A percentile compares a stretch with the other conserved stretches of the same genome.
Evolutionary conservation across 2,113 vertebrate species (phyloP).

Genomic region (Nettapus auritus): DNA sequence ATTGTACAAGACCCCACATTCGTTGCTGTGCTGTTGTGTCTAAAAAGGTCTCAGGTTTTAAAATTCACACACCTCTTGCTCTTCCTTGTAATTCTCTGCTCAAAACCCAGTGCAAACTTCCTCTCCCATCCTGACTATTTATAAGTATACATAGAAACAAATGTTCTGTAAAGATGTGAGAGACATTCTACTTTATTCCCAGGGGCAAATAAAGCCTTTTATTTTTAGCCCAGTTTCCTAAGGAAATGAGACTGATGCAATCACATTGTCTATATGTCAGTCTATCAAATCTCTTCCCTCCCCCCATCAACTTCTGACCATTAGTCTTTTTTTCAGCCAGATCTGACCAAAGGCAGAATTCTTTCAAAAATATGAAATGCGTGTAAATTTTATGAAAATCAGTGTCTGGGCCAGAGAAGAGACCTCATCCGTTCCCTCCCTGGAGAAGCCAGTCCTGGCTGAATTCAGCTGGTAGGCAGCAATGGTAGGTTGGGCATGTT

Average conservation of each 20-base stretch:
- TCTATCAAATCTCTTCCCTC: constrained; percentile 25
- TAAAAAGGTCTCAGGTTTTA: background rate
- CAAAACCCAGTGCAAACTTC: constrained; percentile 57
- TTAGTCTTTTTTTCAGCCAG: background rate
- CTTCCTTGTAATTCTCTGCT: constrained; percentile 45
- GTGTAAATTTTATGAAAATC: background rate
- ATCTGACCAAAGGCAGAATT: background rate
- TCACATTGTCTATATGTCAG: constrained; percentile 68
- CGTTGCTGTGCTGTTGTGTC: background rate
- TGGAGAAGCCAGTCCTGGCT: background rate
- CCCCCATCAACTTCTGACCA: background rate
- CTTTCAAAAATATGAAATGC: background rate
- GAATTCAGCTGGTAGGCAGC: background rate
- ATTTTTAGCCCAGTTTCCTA: constrained; percentile 70
- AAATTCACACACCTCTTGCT: background rate
- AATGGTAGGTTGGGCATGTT: background rate
- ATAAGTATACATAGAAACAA: constrained; percentile 54
- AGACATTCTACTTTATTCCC: constrained; percentile 66
- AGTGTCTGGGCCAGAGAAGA: background rate
- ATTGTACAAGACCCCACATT: background rate
- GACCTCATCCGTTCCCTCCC: background rate
- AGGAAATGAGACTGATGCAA: constrained; percentile 69
- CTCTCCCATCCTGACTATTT: constrained; percentile 61
- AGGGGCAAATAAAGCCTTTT: constrained; percentile 53
- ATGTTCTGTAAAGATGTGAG: constrained; percentile 64